These are phyloP conservation scores for Stercorarius parasiticus DNA, from an alignment of 2,113 vertebrate genomes.

Conservation along the genomic window DNA sequence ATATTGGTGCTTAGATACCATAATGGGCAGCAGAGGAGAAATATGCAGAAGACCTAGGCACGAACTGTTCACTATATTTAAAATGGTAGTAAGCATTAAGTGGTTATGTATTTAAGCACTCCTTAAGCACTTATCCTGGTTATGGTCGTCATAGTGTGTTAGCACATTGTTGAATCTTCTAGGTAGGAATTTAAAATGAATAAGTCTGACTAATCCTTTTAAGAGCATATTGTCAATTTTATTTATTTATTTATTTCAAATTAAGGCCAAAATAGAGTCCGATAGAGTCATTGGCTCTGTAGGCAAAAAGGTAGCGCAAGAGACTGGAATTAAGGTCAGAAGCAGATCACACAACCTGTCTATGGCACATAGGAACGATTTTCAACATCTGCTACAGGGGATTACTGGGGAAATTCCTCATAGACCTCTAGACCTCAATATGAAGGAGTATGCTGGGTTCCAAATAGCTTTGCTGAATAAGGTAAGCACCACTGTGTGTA, in stretches of 20 bases:
- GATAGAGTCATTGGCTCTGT: constrained; percentile 91
- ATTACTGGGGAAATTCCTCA: constrained; percentile 85
- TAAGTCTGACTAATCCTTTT: constrained; percentile 68
- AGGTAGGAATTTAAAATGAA: constrained; percentile 61
- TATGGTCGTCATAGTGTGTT: constrained; percentile 35
- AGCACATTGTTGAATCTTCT: constrained; percentile 55
- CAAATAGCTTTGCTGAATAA: constrained; percentile 92
- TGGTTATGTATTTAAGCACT: constrained; percentile 52
- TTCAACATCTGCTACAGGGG: constrained; percentile 89
- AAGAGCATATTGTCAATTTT: constrained; percentile 66
- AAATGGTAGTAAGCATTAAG: constrained; percentile 41
- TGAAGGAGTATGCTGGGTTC: constrained; percentile 95
- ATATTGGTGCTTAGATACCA: constrained; percentile 66
- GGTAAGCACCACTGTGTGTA: constrained; percentile 75
- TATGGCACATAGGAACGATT: constrained; percentile 87
- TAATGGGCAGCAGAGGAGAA: constrained; percentile 53
- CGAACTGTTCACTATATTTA: constrained; percentile 34
- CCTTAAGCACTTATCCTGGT: constrained; percentile 31
- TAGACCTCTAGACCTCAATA: constrained; percentile 86
- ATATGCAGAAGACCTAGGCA: constrained; percentile 33
- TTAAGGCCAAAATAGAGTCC: constrained; percentile 93
- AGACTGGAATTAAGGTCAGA: constrained; percentile 91
- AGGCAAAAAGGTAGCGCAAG: constrained; percentile 86
- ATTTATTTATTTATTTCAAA: constrained; percentile 74
- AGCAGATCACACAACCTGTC: constrained; percentile 84